Conservation (phyloP, 2,797 vertebrate species). For the Oreochromis grahami region DNA sequence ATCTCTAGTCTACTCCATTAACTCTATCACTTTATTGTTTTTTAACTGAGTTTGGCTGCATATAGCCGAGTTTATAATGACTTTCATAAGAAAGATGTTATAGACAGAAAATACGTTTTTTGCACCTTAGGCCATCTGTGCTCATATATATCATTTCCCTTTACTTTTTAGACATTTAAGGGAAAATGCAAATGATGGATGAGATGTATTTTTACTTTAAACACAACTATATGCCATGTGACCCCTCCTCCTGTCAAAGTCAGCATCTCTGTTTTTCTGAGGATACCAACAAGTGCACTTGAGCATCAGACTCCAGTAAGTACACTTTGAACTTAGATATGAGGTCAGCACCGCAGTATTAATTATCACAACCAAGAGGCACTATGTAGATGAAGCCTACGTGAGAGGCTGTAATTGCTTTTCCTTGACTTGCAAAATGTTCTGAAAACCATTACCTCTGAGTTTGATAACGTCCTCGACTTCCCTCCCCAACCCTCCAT, state of each 20-base stretch:
- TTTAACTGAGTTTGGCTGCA: background rate
- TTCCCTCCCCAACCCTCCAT: background rate
- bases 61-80: background rate
- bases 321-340: conserved; percentile 13
- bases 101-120: background rate
- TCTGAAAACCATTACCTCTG: conserved; percentile 37
- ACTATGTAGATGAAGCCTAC: background rate
- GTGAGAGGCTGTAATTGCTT: conserved; percentile 23
- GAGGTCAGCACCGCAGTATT: conserved; percentile 12
- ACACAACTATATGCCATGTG: background rate
- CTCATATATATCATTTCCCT: background rate
- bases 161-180: background rate
- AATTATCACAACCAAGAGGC: conserved; percentile 16
- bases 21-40: background rate
- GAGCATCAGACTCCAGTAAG: background rate
- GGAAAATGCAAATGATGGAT: background rate
- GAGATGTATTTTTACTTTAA: background rate
- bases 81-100: background rate
- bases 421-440: conserved; percentile 39
- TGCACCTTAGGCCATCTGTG: background rate
- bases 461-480: conserved; percentile 50
- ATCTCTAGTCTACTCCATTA: rapidly evolving
- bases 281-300: conserved; percentile 4
- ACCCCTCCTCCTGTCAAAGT: background rate
- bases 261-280: background rate